These are phyloP conservation scores for Asbolus verrucosus DNA, from an alignment of 1,140 invertebrate species.

Conservation along the genomic window DNA sequence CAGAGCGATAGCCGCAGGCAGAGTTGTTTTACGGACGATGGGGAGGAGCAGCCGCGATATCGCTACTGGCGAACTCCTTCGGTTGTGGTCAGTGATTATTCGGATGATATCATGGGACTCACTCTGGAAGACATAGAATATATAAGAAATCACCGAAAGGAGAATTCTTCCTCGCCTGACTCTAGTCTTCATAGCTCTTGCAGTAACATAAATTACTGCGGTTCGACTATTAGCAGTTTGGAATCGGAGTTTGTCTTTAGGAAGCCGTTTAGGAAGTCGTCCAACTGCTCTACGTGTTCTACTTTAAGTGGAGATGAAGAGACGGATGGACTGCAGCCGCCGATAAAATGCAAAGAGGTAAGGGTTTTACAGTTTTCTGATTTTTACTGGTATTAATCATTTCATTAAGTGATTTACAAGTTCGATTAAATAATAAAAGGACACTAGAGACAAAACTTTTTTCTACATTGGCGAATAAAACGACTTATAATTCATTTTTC, in stretches of 20 bases:
- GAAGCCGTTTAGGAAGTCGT: constrained; percentile 71
- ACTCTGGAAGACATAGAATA: constrained; percentile 76
- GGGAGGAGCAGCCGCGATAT: constrained; percentile 62
- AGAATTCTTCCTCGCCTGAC: constrained; percentile 62
- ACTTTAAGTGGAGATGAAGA: constrained; percentile 78
- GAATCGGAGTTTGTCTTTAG: constrained; percentile 68
- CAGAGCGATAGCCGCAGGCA: constrained; percentile 64
- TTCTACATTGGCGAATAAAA: no score
- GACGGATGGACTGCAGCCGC: constrained; percentile 65
- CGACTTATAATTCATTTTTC: no score
- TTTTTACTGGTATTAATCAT: no score
- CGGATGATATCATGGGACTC: constrained; percentile 76
- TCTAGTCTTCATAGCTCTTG: constrained; percentile 75
- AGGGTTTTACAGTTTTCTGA: no score
- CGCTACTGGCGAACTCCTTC: constrained; percentile 81
- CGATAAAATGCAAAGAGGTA: constrained; percentile 65
- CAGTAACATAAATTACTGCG: constrained; percentile 72
- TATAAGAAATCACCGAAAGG: constrained; percentile 68
- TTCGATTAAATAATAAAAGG: no score
- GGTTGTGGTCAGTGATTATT: constrained; percentile 87
- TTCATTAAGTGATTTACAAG: no score
- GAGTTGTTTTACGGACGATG: constrained; percentile 67
- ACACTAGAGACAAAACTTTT: no score
- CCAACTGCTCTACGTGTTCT: constrained; percentile 74
- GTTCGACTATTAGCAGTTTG: constrained; percentile 69